These are phyloP conservation scores for Telenomus remus DNA, from an alignment of 1,140 invertebrate genomes.

Conservation along the genomic window DNA sequence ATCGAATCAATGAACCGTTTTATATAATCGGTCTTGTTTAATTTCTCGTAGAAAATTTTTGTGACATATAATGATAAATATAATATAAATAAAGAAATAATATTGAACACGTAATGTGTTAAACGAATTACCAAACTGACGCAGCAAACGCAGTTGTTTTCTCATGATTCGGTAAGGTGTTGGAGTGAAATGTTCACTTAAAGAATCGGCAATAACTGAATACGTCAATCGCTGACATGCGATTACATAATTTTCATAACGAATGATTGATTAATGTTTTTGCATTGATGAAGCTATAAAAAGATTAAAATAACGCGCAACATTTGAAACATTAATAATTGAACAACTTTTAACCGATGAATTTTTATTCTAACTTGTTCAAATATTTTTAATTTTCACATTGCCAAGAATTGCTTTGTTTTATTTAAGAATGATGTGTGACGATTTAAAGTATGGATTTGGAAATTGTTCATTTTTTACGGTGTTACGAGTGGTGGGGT, in stretches of 20 bases:
- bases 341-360: constrained; percentile 2
- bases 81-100: too few species aligned
- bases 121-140: constrained; percentile 17
- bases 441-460: too few species aligned
- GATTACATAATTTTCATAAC: constrained; percentile 28
- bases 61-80: too few species aligned
- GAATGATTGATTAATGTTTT: constrained; percentile 38
- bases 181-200: constrained; percentile 24
- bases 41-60: too few species aligned
- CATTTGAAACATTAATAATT: constrained; percentile 10
- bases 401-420: too few species aligned
- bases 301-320: constrained; percentile 17
- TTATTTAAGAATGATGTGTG: too few species aligned
- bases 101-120: constrained; percentile 4
- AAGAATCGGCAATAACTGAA: constrained; percentile 9
- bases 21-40: constrained; percentile 24
- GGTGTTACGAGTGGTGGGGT: not conserved
- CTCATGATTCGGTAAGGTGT: constrained; percentile 15
- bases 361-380: too few species aligned
- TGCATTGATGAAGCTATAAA: constrained; percentile 40
- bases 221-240: constrained; percentile 5
- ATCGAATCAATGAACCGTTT: constrained; percentile 31
- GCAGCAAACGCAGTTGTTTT: constrained; percentile 18
- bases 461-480: not conserved
- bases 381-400: too few species aligned